These are phyloP conservation scores for Tipula lateralis DNA, from an alignment of 2,888 invertebrate species.

Conservation along the genomic window DNA sequence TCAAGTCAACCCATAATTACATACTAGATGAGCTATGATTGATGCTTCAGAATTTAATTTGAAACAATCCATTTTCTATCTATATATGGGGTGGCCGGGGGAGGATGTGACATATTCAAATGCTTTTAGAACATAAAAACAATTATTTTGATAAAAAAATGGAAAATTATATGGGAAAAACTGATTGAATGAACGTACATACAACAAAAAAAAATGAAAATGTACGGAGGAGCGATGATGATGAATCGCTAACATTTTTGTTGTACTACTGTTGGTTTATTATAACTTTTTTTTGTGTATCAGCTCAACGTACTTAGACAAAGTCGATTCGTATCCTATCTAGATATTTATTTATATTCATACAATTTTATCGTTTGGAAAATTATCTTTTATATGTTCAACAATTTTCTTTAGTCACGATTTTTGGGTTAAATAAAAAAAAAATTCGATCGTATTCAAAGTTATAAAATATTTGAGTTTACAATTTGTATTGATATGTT, in stretches of 20 bases:
- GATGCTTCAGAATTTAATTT: constrained; percentile 11
- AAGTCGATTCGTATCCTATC: background rate
- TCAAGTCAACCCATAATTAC: constrained; percentile 11
- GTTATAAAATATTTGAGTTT: background rate
- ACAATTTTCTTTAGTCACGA: background rate
- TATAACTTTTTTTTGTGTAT: background rate
- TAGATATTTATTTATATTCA: background rate
- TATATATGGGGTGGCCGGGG: background rate
- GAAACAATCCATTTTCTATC: constrained; percentile 16
- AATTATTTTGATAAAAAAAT: background rate
- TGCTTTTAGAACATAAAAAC: background rate
- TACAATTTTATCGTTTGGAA: background rate
- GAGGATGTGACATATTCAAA: background rate
- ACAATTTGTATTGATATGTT: background rate
- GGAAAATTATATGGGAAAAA: background rate
- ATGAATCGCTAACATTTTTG: background rate
- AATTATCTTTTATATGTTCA: background rate
- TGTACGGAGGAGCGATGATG: background rate
- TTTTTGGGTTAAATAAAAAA: background rate
- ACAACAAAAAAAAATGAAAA: background rate
- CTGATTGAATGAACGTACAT: background rate
- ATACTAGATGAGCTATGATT: constrained; percentile 11
- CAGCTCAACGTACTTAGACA: background rate
- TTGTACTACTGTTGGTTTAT: background rate
- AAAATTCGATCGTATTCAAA: background rate